Conservation (phyloP, 2,797 vertebrate species). For the Calcarius lapponicus region DNA sequence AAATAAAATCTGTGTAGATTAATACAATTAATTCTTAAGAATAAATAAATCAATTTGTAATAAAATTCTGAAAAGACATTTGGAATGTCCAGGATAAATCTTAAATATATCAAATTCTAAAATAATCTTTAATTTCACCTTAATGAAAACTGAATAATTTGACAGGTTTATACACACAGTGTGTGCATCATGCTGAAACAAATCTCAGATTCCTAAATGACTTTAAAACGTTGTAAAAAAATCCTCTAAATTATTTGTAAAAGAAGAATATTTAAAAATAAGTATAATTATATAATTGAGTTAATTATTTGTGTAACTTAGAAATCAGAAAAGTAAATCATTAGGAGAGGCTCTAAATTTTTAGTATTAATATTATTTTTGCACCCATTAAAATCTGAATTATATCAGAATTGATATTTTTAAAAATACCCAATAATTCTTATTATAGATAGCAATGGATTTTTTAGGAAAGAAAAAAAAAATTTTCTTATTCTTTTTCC, state of each 20-base stretch:
- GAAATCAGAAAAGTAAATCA: not conserved
- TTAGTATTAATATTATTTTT: not conserved
- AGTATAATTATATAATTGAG: not conserved
- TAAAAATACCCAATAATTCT: fast-evolving
- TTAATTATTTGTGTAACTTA: not conserved
- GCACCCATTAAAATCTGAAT: not conserved
- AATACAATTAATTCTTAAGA: not conserved
- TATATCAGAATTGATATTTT: not conserved
- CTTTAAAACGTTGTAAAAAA: not conserved
- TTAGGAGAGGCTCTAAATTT: not conserved
- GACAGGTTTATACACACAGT: not conserved
- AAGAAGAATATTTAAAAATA: not conserved
- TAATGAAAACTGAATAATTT: not conserved
- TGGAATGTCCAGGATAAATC: not conserved
- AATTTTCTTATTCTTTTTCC: not conserved
- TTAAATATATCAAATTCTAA: not conserved
- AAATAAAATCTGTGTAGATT: not conserved
- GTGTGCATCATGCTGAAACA: not conserved
- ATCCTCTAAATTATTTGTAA: not conserved
- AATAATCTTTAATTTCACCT: not conserved
- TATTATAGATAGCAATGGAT: fast-evolving
- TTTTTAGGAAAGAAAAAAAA: not conserved
- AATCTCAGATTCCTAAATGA: not conserved
- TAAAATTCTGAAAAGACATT: not conserved
- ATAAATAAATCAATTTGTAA: not conserved